A percentile compares a stretch with the other conserved stretches of the same genome.
These are phyloP conservation scores for Macrobrachium nipponense DNA, from an alignment of 1,140 invertebrate genomes.

Conservation along the genomic window DNA sequence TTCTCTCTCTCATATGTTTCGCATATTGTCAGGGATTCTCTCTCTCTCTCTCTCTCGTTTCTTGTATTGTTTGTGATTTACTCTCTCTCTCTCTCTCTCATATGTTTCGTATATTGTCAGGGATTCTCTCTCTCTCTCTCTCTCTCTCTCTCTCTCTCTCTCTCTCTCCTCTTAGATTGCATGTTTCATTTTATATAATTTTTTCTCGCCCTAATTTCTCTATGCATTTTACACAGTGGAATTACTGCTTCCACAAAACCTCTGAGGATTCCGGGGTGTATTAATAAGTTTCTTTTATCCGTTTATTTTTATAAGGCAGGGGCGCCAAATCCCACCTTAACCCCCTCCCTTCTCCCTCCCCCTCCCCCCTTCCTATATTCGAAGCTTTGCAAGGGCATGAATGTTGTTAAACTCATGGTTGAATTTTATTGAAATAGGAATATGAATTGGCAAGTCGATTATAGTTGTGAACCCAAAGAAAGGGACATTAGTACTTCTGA, in stretches of 20 bases:
- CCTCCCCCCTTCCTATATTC: constrained; percentile 13
- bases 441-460: too few species aligned
- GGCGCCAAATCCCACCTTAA: too few species aligned
- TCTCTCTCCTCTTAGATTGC: not conserved
- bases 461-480: too few species aligned
- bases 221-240: not conserved
- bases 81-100: too few species aligned
- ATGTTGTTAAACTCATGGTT: too few species aligned
- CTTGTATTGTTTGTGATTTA: too few species aligned
- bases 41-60: constrained; percentile 8
- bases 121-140: not conserved
- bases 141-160: not conserved
- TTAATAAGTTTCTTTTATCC: too few species aligned
- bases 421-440: too few species aligned
- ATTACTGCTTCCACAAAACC: not conserved
- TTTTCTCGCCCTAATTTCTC: not conserved
- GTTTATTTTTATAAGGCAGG: not conserved
- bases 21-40: not conserved
- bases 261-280: too few species aligned
- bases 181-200: not conserved
- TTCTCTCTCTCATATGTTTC: not conserved
- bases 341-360: not conserved
- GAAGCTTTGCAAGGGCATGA: too few species aligned
- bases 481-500: too few species aligned
- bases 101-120: too few species aligned